Evolutionary conservation across 2,113 vertebrate genomes (phyloP).

Genomic region (Albula goreensis): DNA sequence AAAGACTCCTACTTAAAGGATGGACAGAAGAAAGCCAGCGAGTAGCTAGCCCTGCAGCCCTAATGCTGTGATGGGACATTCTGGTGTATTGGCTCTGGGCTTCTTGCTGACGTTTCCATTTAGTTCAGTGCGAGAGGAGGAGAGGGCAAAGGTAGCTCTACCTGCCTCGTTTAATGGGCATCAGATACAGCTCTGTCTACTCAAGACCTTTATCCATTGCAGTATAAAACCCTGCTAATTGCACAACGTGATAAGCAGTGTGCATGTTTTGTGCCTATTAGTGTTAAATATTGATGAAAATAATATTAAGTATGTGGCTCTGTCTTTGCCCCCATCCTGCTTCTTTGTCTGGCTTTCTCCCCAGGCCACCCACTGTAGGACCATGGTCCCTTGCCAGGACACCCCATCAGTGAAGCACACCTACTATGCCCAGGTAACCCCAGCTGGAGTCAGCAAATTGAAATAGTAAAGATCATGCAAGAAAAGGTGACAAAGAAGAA

Average conservation of each 20-base stretch:
- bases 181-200: not conserved
- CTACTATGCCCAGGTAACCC: conserved; percentile 88
- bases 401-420: conserved; percentile 90
- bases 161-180: not conserved
- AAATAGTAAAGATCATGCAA: no score
- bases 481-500: no score
- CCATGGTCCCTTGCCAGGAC: conserved; percentile 92
- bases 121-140: not conserved
- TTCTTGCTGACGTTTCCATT: not conserved
- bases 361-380: conserved; percentile 91
- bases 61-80: no score
- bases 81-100: not conserved
- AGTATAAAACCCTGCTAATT: not conserved
- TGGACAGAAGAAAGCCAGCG: no score
- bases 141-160: not conserved
- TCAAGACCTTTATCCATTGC: not conserved
- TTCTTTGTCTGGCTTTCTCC: not conserved
- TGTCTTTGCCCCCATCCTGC: not conserved
- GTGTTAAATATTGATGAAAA: not conserved
- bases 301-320: not conserved
- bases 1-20: no score
- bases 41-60: no score
- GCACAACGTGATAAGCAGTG: not conserved
- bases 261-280: not conserved
- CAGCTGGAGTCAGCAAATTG: not conserved